Evolutionary conservation across 2,888 invertebrate species (phyloP).

Genomic region (Lymantria monacha): DNA sequence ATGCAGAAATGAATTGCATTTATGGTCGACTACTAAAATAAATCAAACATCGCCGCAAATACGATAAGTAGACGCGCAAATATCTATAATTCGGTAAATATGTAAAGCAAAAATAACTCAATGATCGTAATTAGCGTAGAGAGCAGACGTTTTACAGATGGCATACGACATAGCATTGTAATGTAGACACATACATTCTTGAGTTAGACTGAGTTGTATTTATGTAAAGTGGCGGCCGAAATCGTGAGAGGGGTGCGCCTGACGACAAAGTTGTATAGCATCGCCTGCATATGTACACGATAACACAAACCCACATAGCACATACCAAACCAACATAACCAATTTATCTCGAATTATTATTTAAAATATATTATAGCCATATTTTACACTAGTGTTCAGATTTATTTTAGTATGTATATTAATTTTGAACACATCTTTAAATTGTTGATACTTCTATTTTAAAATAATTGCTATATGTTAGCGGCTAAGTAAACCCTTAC

Average conservation of each 20-base stretch:
- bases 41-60: slow-evolving; percentile 8
- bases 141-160: slow-evolving; percentile 40
- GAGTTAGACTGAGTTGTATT: slow-evolving; percentile 31
- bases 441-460: too few relatives aligned
- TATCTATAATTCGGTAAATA: slow-evolving; percentile 28
- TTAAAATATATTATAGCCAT: too few relatives aligned
- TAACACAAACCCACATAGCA: too few relatives aligned
- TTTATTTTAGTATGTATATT: too few relatives aligned
- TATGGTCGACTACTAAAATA: slow-evolving; percentile 7
- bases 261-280: too few relatives aligned
- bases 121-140: slow-evolving; percentile 46
- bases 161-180: slow-evolving; percentile 37
- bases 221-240: slow-evolving; percentile 27
- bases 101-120: slow-evolving; percentile 37
- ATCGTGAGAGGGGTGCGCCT: slow-evolving; percentile 8
- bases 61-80: slow-evolving; percentile 6
- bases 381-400: too few relatives aligned
- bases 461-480: too few relatives aligned
- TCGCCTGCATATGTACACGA: too few relatives aligned
- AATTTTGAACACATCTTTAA: too few relatives aligned
- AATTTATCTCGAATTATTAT: too few relatives aligned
- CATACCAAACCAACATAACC: too few relatives aligned
- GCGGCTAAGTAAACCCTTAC: too few relatives aligned
- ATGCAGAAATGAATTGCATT: neutral
- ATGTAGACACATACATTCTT: slow-evolving; percentile 41